Base-by-base conservation (phyloP, 2,797 vertebrate genomes). In the Sebastiscus albofasciatus region DNA sequence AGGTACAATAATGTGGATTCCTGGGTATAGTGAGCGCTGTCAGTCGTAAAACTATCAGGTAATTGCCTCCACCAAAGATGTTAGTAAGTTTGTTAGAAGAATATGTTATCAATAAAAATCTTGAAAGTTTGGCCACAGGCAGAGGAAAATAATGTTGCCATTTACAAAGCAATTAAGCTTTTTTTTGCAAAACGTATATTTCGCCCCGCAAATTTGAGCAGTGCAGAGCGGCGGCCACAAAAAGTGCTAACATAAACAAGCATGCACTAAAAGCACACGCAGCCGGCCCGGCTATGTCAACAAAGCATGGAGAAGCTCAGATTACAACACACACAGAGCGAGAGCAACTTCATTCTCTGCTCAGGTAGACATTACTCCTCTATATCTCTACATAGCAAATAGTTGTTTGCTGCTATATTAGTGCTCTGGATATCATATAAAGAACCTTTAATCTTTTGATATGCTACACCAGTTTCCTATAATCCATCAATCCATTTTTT, bases 401-500 rank as follows among this genome's bases (percentile, higher is more conserved):
- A 52, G 46, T 20, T 52, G 18, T 52, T 46, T 46, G 42, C 14
- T 52, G 46, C 46, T 52, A 52, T 20, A n/a, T 20, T n/a, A n/a
- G n/a, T 20, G 46, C 18, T 52, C 46, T 52, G 18, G 46, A 52
- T 52, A 52, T 52, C 18, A n/a, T 8, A 52, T 52, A 20, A 7
- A 42, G 39, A 42, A 42, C 39, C 39, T 52, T 52, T 10, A 13
- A 39, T 54, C 29, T 52, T 58, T 24, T 2, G 3, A 66, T 6
- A 64, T 67, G 12, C 10, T 14, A n/a, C 54, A 75, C 33, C 33
- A 29, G 6, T 72, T 60, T 72, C 13, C 24, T 49, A 33, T 36
- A 9, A 74, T 58, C 34, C 65, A 33, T 68, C 20, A 49, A 29
- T 58, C 24, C 11, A 55, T 76, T 82, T 80, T 56, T 9, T 60